Conservation (phyloP, 1,140 invertebrate species). For the Drosophila virilis region DNA sequence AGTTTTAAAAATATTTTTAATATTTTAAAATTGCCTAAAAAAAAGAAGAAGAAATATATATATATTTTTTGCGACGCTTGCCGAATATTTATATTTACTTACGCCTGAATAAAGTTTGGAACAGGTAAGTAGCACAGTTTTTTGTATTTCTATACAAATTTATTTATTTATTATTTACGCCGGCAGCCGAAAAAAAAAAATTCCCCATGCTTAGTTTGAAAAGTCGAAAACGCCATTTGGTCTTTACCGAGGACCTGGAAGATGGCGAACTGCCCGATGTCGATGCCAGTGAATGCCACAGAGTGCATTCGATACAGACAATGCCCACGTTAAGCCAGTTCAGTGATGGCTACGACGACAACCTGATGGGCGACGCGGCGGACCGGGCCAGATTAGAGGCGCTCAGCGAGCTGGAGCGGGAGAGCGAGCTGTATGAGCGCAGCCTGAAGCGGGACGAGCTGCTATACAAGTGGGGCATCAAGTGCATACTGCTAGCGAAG, state of each 20-base stretch:
- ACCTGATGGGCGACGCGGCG: slow-evolving; percentile 97
- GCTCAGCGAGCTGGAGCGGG: slow-evolving; percentile 97
- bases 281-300: not conserved
- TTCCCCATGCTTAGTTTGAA: slow-evolving; percentile 86
- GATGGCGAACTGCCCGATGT: slow-evolving; percentile 19
- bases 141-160: not conserved
- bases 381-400: slow-evolving; percentile 93
- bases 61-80: slow-evolving; percentile 83
- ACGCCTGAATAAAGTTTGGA: not conserved
- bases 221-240: slow-evolving; percentile 88
- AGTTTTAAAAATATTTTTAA: not conserved
- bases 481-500: not conserved
- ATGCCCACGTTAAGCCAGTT: slow-evolving; percentile 52
- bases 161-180: not conserved
- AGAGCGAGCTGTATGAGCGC: slow-evolving; percentile 88
- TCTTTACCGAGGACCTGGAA: slow-evolving; percentile 29
- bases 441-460: slow-evolving; percentile 20
- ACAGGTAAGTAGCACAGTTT: not conserved
- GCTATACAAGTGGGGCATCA: slow-evolving; percentile 10
- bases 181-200: not conserved
- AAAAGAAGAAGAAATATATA: slow-evolving; percentile 1
- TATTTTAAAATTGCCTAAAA: not conserved
- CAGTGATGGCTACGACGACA: slow-evolving; percentile 92
- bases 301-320: not conserved
- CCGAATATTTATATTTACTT: not conserved